Evolutionary conservation across 2,888 invertebrate species (phyloP), one percentile per base, ranked within the genome.

Genomic region (Zele albiditarsus): DNA sequence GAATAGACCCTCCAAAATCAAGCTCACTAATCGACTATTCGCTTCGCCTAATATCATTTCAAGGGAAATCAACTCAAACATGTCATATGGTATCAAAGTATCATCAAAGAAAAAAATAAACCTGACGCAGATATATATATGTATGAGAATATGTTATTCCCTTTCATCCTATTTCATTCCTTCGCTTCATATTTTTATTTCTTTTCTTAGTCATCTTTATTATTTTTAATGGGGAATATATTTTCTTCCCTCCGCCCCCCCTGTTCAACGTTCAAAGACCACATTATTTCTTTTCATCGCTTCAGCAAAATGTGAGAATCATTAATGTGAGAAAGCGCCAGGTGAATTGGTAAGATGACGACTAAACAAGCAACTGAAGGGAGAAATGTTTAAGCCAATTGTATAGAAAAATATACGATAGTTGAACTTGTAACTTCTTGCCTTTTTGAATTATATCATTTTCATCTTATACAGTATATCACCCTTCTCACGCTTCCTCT

Each of bases 271-370:
- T 28, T 62, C 28, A 28, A 62, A 62, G 62, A 62, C 28, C 62
- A 28, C 28, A 14, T 28, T 31, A n/a, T n/a, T 5, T 12, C 63
- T 38, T 63, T 63, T 63, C 63, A 38, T 38, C n/a, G 16, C n/a
- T 38, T 33, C 63, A 33, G 8, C 33, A 20, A 16, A 63, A 38
- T 63, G n/a, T 33, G 10, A 33, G 33, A 10, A 58, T 57, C 72
- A 72, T 72, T 72, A 72, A 72, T 72, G 72, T 72, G 72, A 65
- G 72, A 72, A 46, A 38, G 42, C 38, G 27, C 53, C 66, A 72
- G 72, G 57, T 72, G 72, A 72, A 27, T 16, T 38, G 27, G 66
- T 38, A 53, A 53, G 49, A 65, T 72, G 53, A 16, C 65, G 53
- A 63, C 23, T 33, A 63, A 60, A 27, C 14, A 28, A 60, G 33